Evolutionary conservation across 1,140 invertebrate species (phyloP).

Genomic region (Musca domestica): DNA sequence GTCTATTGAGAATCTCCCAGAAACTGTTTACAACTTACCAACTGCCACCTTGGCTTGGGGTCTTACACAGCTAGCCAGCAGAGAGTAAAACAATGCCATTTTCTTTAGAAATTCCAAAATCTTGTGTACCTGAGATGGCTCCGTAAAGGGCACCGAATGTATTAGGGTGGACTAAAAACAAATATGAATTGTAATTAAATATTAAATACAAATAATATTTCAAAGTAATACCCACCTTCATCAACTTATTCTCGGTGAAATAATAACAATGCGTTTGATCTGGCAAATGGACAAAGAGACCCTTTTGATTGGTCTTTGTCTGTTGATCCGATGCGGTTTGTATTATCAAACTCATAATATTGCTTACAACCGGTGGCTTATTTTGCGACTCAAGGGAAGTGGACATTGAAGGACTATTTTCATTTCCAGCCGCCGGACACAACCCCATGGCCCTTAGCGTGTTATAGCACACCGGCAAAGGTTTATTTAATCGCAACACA

Average conservation of each 20-base stretch:
- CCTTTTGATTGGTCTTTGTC: conserved; percentile 39
- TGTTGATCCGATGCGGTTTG: conserved; percentile 40
- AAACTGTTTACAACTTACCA: conserved; percentile 33
- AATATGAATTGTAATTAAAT: background rate
- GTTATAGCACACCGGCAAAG: conserved; percentile 69
- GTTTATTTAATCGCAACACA: conserved; percentile 80
- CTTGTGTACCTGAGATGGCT: conserved; percentile 88
- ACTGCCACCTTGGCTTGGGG: conserved; percentile 71
- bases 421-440: conserved; percentile 60
- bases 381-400: conserved; percentile 40
- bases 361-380: conserved; percentile 1
- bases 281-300: conserved; percentile 71
- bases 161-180: conserved; percentile 70
- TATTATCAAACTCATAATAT: conserved; percentile 43
- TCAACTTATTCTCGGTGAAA: conserved; percentile 75
- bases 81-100: conserved; percentile 87
- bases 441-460: conserved; percentile 27
- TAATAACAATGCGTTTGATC: conserved; percentile 94
- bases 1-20: too few species aligned
- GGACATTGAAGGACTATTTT: conserved; percentile 50
- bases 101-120: conserved; percentile 82
- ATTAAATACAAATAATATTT: background rate
- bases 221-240: conserved; percentile 53
- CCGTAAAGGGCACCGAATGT: conserved; percentile 84
- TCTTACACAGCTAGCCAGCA: conserved; percentile 84